Conservation (phyloP, 2,113 vertebrate species). For the Chauna torquata region DNA sequence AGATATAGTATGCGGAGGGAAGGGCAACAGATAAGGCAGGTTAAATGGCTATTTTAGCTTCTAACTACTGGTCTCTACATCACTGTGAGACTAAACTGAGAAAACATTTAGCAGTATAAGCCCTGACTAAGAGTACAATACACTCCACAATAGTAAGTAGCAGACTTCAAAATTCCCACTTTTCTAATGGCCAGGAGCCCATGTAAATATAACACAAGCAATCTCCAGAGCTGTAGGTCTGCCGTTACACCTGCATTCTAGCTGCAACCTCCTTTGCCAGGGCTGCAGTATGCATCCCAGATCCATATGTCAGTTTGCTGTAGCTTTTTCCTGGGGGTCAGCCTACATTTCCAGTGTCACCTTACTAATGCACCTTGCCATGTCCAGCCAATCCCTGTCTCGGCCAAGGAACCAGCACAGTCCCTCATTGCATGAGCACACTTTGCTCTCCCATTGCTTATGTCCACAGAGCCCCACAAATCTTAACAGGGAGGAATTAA, state of each 20-base stretch:
- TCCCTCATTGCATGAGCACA: not conserved
- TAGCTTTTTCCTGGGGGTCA: not conserved
- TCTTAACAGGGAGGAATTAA: not conserved
- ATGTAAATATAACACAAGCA: not conserved
- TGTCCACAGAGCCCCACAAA: not conserved
- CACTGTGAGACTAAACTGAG: not conserved
- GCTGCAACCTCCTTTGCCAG: not conserved
- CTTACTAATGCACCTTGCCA: not conserved
- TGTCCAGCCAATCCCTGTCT: not conserved
- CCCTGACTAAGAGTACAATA: not conserved
- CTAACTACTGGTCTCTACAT: not conserved
- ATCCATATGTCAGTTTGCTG: not conserved
- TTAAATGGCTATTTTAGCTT: not conserved
- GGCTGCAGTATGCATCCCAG: not conserved
- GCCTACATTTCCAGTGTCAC: not conserved
- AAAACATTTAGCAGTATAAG: not conserved
- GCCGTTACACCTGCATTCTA: not conserved
- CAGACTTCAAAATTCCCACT: not conserved
- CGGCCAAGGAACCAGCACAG: not conserved
- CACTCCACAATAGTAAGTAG: not conserved
- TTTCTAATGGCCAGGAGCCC: not conserved
- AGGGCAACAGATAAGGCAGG: not conserved
- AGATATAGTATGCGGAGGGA: not conserved
- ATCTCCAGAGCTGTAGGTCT: not conserved
- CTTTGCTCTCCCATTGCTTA: not conserved